Base-by-base conservation (phyloP, 2,113 vertebrate genomes). In the Nanorana parkeri region DNA sequence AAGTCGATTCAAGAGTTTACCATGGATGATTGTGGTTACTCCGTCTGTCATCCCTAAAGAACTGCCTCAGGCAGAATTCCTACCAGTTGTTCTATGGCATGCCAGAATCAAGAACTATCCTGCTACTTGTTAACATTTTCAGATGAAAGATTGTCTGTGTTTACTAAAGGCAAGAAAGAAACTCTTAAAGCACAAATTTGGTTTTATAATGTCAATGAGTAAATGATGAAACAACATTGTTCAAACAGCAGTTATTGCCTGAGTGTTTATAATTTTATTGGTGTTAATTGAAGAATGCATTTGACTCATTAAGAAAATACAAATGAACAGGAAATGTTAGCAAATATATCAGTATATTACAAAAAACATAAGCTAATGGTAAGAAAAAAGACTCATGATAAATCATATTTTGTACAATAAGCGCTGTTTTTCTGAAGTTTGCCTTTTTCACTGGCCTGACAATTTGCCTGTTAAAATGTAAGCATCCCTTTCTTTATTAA, bases 31-130 rank as follows among this genome's bases (percentile, higher is more conserved):
- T 73, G 79, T 73, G 79, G 79, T 81, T 81, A 81, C 63, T 63
- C 68, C 41, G 26, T 73, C 79, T 81, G 79, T 81, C 79, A 73
- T 81, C 79, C 79, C 79, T 77, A 63, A 73, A 73, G 79, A 73
- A 71, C 17, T 65, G 79, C 79, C 79, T 73, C 47, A 81, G 79
- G 79, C 79, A 55, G 26, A 81, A 73, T 61, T 81, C 60, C 79
- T 73, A 69, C 79, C 26, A 81, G 68, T 81, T 73, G 68, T 65
- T 81, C 68, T 66, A 64, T 65, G 23, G 69, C 68, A 81, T 81
- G 68, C 68, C 68, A 81, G 56, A 54, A 55, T 65, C 78, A 51
- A 72, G 52, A 68, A 79, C 64, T 28, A 68, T 67, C 77, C 68
- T 72, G 67, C 36, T 72, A 29, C 67, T 80, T 80, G 55, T 64